Base-by-base conservation (phyloP, 2,888 invertebrate genomes). In the Arctia plantaginis region DNA sequence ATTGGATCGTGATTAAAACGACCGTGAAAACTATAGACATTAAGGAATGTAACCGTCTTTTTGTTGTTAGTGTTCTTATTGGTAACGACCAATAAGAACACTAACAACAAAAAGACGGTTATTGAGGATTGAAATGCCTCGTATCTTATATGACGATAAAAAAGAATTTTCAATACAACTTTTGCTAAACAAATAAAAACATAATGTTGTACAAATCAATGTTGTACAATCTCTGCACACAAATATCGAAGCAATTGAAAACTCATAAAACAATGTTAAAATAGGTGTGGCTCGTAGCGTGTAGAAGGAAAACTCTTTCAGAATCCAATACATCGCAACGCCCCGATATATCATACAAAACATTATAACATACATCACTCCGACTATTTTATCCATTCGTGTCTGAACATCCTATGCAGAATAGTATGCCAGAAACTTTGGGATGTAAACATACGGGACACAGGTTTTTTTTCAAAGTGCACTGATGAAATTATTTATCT, bases 351-450 rank as follows among this genome's bases (percentile, higher is more conserved):
- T 88, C 86, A 88, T 88, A 80, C 79, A 78, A 83, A 80, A 85
- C 87, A 83, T 85, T 86, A 87, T n/a, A n/a, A n/a, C n/a, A n/a
- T 85, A 85, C 86, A 85, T 87, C 85, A 85, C 85, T 82, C 82
- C 75, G 82, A 85, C 78, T 87, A 86, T 88, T 88, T 87, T 87
- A 87, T 86, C 82, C 83, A 75, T 80, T 82, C 81, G 77, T 82
- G 72, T 84, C 84, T 85, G 80, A 84, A 86, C 87, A 84, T 86
- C 83, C 81, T 85, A 89, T 88, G 88, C 87, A 88, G 87, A 89
- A 88, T 84, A 82, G 83, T 87, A 85, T 88, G 84, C 78, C 77
- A 82, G 82, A 88, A 89, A 88, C 86, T 89, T 89, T 80, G 66
- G 15, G 44, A 18, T 77, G 81, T 18, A 82, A 82, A 85, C 82